Evolutionary conservation across 2,888 invertebrate species (phyloP), one percentile per base, ranked within the genome.

Genomic region (Noctua janthina): DNA sequence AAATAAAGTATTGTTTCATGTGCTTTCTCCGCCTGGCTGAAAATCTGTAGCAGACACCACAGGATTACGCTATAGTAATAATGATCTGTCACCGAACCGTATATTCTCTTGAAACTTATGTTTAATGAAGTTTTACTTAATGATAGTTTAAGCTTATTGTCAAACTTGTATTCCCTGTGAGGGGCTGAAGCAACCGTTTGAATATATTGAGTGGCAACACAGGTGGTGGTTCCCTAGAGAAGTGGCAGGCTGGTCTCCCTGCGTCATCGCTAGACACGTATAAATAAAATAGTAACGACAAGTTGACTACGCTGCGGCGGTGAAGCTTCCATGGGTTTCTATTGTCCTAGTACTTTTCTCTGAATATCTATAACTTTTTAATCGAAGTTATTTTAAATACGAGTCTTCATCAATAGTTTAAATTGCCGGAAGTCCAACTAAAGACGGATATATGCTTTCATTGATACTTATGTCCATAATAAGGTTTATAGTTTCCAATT

Each of bases 221-320:
- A 93, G 92, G 86, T 93, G 94, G 80, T 76, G 77, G 87, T 93
- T 95, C 95, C 92, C 94, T 83, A 56, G 94, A 86, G 94, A 93
- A 76, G 46, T 77, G 77, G 54, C 74, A 76, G 66, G 66, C 74
- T 83, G 71, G 84, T 84, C 79, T 85, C 80, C 84, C 82, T 87
- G 85, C 91, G 90, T 90, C 90, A 90, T 78, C 23, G 56, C 62
- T 74, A 80, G 81, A 62, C 76, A 75, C 62, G 75, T 84, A 87
- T 91, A 79, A 89, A 89, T 91, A 84, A 89, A 90, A 89, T 89
- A 89, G 83, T 84, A 85, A 88, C 77, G 70, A 82, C 66, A 46
- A 67, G 46, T 56, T 7, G 56, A 68, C 83, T 84, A 78, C 84
- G 69, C 66, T 78, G 49, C 29, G 23, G 23, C 29, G 39, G 17